These are phyloP conservation scores for Papilio polyxenes DNA, from an alignment of 1,140 invertebrate genomes.

Conservation along the genomic window DNA sequence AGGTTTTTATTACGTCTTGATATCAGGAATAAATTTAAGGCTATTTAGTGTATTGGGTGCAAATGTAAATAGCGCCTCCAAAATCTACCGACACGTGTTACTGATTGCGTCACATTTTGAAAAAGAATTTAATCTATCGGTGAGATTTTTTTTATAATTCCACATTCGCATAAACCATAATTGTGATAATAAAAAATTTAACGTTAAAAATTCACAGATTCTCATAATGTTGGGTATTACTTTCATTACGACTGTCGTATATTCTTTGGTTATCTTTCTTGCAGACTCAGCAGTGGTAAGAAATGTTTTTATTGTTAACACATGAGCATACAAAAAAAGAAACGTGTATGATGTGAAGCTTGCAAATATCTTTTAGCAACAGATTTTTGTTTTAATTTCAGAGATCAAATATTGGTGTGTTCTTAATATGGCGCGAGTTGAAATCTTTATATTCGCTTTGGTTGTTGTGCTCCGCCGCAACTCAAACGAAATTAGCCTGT, in stretches of 20 bases:
- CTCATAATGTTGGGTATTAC: constrained; percentile 16
- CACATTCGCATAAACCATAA: background rate
- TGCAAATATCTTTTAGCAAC: background rate
- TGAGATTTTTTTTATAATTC: constrained; percentile 42
- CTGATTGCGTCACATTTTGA: constrained; percentile 51
- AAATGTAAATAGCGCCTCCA: constrained; percentile 43
- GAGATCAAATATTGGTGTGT: constrained; percentile 35
- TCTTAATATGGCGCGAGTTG: constrained; percentile 50
- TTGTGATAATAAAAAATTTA: background rate
- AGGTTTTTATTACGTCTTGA: constrained; percentile 48
- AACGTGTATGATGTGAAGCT: background rate
- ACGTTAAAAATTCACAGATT: background rate
- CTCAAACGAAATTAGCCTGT: constrained; percentile 44
- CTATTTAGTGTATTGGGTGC: constrained; percentile 42
- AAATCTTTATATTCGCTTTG: constrained; percentile 51
- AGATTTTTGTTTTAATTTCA: constrained; percentile 27
- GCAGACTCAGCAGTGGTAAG: background rate
- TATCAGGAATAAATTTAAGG: constrained; percentile 55
- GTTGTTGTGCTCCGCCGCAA: constrained; percentile 49
- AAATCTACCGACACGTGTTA: constrained; percentile 54
- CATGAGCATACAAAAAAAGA: background rate
- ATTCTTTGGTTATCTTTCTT: constrained; percentile 25
- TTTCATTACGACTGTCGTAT: constrained; percentile 12
- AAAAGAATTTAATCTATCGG: constrained; percentile 53
- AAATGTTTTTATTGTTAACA: background rate